These are phyloP conservation scores for Drosophila cognata DNA, from an alignment of 2,888 invertebrate genomes.

Conservation along the genomic window DNA sequence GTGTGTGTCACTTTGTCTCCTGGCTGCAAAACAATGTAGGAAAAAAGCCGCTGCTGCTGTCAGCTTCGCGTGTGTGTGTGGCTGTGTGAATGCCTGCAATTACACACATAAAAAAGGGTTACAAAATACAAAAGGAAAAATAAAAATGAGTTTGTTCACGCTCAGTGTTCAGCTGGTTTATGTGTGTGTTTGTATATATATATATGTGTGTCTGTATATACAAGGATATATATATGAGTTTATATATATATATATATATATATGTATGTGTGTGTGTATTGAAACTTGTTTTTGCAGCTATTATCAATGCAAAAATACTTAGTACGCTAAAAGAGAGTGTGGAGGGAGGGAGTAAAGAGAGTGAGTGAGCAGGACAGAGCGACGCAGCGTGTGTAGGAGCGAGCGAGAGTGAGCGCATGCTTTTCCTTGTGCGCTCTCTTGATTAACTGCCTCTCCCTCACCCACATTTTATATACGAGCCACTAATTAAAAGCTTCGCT, in stretches of 20 bases:
- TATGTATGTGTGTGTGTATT: not conserved
- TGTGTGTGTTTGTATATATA: not conserved
- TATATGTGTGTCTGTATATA: not conserved
- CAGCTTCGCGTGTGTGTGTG: conserved; percentile 22
- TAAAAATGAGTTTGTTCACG: conserved; percentile 4
- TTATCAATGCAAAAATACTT: conserved; percentile 32
- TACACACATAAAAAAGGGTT: conserved; percentile 38
- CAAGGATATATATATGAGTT: no score
- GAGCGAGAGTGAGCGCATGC: not conserved
- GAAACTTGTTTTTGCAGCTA: conserved; percentile 43
- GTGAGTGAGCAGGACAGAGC: not conserved
- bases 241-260: not conserved
- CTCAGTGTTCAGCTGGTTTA: not conserved
- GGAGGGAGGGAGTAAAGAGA: not conserved
- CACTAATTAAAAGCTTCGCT: conserved; percentile 44
- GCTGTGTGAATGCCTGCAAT: conserved; percentile 37
- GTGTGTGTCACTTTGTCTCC: conserved; percentile 54
- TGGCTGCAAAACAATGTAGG: conserved; percentile 18
- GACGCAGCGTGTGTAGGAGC: not conserved
- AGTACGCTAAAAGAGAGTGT: not conserved
- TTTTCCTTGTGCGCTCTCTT: conserved; percentile 7
- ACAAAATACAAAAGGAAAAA: conserved; percentile 39
- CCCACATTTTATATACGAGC: conserved; percentile 9
- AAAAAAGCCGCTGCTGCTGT: conserved; percentile 25
- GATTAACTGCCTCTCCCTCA: conserved; percentile 27